A percentile compares a stretch with the other conserved stretches of the same genome.
Evolutionary conservation across 2,113 vertebrate genomes (phyloP).

Genomic region (Eretmochelys imbricata): DNA sequence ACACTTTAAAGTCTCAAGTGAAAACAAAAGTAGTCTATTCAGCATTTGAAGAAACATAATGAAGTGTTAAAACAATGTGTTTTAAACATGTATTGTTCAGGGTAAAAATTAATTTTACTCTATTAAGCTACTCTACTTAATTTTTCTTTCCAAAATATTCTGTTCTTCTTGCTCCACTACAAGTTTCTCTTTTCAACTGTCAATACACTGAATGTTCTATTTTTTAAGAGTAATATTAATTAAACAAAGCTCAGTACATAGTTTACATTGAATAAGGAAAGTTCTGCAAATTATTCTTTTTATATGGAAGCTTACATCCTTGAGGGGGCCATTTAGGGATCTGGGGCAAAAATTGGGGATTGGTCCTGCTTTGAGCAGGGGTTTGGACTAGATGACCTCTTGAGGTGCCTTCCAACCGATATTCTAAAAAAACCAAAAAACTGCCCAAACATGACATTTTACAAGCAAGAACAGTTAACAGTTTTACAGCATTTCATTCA

Average conservation of each 20-base stretch:
- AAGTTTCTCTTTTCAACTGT: neutral
- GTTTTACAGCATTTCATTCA: neutral
- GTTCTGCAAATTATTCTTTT: neutral
- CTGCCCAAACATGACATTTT: neutral
- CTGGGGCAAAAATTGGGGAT: too few species aligned
- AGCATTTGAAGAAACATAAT: neutral
- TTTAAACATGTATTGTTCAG: neutral
- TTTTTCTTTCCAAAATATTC: neutral
- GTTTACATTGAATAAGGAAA: neutral
- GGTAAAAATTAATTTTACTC: neutral
- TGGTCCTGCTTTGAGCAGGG: too few species aligned
- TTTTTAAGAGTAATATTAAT: too few species aligned
- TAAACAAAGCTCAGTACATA: neutral
- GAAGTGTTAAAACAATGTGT: neutral
- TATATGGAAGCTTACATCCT: neutral
- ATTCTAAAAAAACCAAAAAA: neutral
- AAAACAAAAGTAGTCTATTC: neutral
- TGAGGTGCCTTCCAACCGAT: too few species aligned
- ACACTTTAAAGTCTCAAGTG: neutral
- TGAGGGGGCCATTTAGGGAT: too few species aligned
- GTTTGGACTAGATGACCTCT: too few species aligned
- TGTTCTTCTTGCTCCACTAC: neutral
- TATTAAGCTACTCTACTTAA: neutral
- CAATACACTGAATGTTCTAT: neutral
- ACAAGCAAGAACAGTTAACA: neutral